A percentile compares a stretch with the other conserved stretches of the same genome.
phyloP scores from a whole-genome alignment of 2,797 vertebrate species.

The Lithobates sylvaticus region DNA sequence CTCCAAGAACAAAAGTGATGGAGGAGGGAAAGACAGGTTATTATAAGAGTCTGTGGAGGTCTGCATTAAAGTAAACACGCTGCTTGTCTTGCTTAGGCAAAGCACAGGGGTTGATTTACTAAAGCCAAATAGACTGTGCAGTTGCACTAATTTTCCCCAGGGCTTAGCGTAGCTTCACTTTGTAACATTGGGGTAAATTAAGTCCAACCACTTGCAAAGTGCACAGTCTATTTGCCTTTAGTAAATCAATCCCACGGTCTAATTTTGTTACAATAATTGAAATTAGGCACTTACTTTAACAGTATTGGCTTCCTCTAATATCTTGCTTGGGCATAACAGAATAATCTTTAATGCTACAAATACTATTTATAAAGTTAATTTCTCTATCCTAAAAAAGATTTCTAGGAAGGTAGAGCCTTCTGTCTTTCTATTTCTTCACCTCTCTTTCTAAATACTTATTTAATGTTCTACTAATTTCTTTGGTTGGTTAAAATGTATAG shows the following conservation, averaged over 20 bases:
- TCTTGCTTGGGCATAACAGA: background rate
- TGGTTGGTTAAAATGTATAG: slow-evolving; percentile 1
- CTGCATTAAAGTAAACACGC: no score
- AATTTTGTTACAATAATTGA: background rate
- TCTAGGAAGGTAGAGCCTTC: background rate
- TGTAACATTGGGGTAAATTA: no score
- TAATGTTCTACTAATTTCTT: slow-evolving; percentile 4
- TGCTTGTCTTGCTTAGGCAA: no score
- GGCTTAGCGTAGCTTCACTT: no score
- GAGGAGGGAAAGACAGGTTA: background rate
- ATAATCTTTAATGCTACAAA: background rate
- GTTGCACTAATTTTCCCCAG: no score
- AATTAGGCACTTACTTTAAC: background rate
- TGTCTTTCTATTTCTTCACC: background rate
- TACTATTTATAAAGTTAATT: background rate
- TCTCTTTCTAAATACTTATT: background rate
- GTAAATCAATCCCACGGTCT: no score
- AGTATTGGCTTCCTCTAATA: background rate
- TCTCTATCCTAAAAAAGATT: background rate
- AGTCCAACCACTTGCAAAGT: no score
- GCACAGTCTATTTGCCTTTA: no score
- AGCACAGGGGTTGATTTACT: no score
- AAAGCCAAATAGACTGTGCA: no score
- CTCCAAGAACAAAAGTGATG: background rate
- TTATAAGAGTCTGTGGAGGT: no score